Percentiles rank a stretch among this genome's conserved stretches.
phyloP scores from a whole-genome alignment of 1,140 invertebrate species.

The Antheraea pernyi region DNA sequence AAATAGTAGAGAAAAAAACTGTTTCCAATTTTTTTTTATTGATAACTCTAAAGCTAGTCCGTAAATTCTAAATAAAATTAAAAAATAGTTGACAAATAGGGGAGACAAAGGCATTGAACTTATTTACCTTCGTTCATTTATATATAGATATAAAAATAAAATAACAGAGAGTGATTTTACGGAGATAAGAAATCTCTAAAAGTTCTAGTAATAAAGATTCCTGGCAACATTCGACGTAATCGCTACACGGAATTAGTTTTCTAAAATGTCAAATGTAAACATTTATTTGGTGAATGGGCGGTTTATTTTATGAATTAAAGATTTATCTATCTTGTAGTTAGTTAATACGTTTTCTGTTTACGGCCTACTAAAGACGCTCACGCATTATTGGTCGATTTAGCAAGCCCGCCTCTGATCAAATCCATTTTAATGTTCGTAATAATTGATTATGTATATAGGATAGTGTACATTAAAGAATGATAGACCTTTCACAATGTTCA shows the following conservation, averaged over 20 bases:
- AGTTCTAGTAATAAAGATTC: not conserved
- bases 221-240: not conserved
- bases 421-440: not conserved
- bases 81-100: no score
- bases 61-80: no score
- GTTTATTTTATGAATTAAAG: conserved; percentile 3
- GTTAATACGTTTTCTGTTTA: not conserved
- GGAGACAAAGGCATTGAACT: no score
- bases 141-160: no score
- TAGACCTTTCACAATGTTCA: no score
- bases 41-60: no score
- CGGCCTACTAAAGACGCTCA: not conserved
- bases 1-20: no score
- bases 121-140: no score
- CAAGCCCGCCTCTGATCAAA: not conserved
- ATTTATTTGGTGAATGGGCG: conserved; percentile 8
- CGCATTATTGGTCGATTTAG: not conserved
- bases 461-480: not conserved
- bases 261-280: conserved; percentile 12
- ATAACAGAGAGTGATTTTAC: no score
- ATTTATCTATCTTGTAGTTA: not conserved
- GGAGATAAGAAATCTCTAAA: not conserved
- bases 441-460: not conserved
- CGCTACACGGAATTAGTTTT: conserved; percentile 1
- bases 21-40: no score